A percentile compares a stretch with the other conserved stretches of the same genome.
Evolutionary conservation across 1,140 invertebrate genomes (phyloP).

Genomic region (Radopholus similis): DNA sequence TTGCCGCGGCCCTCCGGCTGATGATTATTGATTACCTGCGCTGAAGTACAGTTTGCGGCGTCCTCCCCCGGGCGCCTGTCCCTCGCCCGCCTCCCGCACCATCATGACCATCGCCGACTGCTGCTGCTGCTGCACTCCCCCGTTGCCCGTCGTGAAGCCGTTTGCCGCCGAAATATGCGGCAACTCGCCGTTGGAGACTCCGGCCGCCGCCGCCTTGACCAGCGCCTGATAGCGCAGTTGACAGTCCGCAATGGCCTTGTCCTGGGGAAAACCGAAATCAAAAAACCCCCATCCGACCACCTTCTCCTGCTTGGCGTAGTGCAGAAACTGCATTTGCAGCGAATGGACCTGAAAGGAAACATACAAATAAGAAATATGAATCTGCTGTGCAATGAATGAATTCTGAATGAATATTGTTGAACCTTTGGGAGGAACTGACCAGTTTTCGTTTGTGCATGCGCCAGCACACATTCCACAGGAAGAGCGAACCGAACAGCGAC

Average conservation of each 20-base stretch:
- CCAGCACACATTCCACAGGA: slow-evolving; percentile 51
- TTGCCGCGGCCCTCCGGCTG: background rate
- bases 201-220: slow-evolving; percentile 7
- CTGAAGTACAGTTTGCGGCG: slow-evolving; percentile 48
- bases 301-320: slow-evolving; percentile 49
- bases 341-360: slow-evolving; percentile 24
- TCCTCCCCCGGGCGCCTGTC: background rate
- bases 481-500: slow-evolving; percentile 29
- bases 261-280: too few relatives aligned
- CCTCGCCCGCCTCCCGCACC: slow-evolving; percentile 5
- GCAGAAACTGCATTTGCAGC: slow-evolving; percentile 50
- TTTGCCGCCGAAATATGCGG: background rate
- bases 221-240: slow-evolving; percentile 33
- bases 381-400: background rate
- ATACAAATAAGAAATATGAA: background rate
- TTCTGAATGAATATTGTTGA: background rate
- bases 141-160: background rate
- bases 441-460: slow-evolving; percentile 43
- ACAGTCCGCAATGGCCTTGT: slow-evolving; percentile 15
- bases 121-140: slow-evolving; percentile 5
- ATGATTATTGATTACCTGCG: slow-evolving; percentile 22
- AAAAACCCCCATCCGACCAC: too few relatives aligned
- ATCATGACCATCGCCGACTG: slow-evolving; percentile 14
- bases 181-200: background rate
- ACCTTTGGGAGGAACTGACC: background rate